These are phyloP conservation scores for Drosophila kuntzei DNA, from an alignment of 2,888 invertebrate genomes.

Conservation along the genomic window DNA sequence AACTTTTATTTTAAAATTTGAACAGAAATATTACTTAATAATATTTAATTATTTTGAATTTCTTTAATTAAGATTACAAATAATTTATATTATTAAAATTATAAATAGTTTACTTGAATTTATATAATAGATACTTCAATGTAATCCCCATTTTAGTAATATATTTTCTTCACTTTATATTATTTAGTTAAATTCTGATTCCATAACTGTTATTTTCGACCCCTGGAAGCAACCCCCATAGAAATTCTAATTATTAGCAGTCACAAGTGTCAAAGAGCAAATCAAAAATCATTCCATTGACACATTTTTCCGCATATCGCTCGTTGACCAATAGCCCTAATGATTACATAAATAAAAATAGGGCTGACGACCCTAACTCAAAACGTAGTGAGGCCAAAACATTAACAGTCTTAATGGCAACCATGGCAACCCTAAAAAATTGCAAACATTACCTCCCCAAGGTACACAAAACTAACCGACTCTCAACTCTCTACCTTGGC, in stretches of 20 bases:
- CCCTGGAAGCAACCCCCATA: background rate
- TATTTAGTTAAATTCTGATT: too few relatives aligned
- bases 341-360: conserved; percentile 59
- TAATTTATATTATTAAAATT: too few relatives aligned
- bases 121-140: too few relatives aligned
- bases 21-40: too few relatives aligned
- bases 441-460: conserved; percentile 14
- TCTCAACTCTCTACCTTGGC: conserved; percentile 56
- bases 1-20: too few relatives aligned
- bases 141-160: too few relatives aligned
- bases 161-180: too few relatives aligned
- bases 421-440: conserved; percentile 56
- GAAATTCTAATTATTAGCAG: background rate
- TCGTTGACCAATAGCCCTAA: conserved; percentile 56
- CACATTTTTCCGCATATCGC: conserved; percentile 50
- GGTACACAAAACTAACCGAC: conserved; percentile 13
- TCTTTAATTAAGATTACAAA: too few relatives aligned
- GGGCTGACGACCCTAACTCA: conserved; percentile 77
- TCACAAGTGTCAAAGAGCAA: conserved; percentile 28
- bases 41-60: too few relatives aligned
- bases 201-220: background rate
- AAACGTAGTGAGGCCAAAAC: conserved; percentile 54
- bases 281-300: conserved; percentile 59
- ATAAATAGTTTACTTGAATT: too few relatives aligned
- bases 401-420: conserved; percentile 35